phyloP scores from a whole-genome alignment of 2,888 invertebrate species.

The Antitype chi region DNA sequence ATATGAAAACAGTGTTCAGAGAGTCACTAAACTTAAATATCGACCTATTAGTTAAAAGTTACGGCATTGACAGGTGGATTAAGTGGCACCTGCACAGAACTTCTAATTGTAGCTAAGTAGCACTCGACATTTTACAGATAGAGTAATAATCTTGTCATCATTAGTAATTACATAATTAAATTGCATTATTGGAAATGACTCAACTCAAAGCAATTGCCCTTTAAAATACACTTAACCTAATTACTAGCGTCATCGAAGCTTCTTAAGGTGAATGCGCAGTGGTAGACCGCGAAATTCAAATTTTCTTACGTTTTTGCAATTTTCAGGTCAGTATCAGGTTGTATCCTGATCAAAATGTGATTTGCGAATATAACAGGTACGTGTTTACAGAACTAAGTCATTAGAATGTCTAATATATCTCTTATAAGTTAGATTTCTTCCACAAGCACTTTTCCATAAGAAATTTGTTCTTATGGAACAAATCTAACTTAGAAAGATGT shows the following conservation, averaged over 20 bases:
- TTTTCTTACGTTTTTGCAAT: too few relatives aligned
- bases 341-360: too few relatives aligned
- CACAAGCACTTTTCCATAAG: too few relatives aligned
- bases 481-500: too few relatives aligned
- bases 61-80: constrained; percentile 9
- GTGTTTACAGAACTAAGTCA: too few relatives aligned
- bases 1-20: not conserved
- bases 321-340: too few relatives aligned
- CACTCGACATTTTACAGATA: constrained; percentile 15
- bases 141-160: constrained; percentile 1
- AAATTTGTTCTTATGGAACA: too few relatives aligned
- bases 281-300: too few relatives aligned
- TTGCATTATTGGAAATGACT: constrained; percentile 13
- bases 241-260: not conserved
- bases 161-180: constrained; percentile 23
- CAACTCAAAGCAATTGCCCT: not conserved
- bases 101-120: constrained; percentile 21
- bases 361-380: too few relatives aligned
- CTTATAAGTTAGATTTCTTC: too few relatives aligned
- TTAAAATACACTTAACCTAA: constrained; percentile 11
- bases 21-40: not conserved
- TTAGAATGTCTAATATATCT: too few relatives aligned
- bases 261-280: too few relatives aligned
- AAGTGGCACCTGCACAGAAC: constrained; percentile 25
- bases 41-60: constrained; percentile 7